Evolutionary conservation across 2,888 invertebrate genomes (phyloP), one percentile per base, ranked within the genome.

Genomic region (Labia minor): DNA sequence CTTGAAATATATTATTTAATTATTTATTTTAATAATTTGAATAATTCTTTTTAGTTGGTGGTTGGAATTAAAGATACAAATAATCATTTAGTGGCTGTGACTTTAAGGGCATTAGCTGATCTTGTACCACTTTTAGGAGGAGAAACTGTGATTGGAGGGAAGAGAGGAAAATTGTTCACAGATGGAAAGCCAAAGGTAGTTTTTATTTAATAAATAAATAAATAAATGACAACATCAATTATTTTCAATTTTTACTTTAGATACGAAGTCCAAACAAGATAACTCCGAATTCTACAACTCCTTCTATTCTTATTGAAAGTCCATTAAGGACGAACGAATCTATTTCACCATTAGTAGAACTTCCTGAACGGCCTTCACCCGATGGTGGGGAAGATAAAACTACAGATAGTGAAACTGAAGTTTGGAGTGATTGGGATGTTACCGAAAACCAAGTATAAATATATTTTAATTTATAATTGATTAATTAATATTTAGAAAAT

Each of bases 31-130:
- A 49, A 19, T n/a, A 37, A 19, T 19, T n/a, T n/a, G n/a, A 8
- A 16, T 16, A 49, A n/a, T 49, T 72, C 66, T 70, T 69, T 82
- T 66, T 78, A 89, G 86, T 78, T 95, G 65, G 80, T 94, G 49
- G 83, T 92, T 37, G 95, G 94, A 1, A 88, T 95, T 71, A 89
- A 91, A 76, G 95, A 95, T 74, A 86, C 85, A 1, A 89, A 92
- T 77, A 92, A 95, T 76, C 82, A 82, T 66, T 79, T 95, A 69
- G 95, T 95, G 0, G 84, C 89, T 21, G 85, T 87, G 68, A 94
- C 94, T 11, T 79, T 95, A 64, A 83, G 86, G 67, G 89, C 90
- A 66, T 78, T 95, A 68, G 92, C 94, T 67, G 89, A 90, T 73
- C 78, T 95, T 67, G 89, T 95, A 20, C 90, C 92, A 1, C 83